Conservation (phyloP, 1,140 invertebrate species). For the Nasonia vitripennis region DNA sequence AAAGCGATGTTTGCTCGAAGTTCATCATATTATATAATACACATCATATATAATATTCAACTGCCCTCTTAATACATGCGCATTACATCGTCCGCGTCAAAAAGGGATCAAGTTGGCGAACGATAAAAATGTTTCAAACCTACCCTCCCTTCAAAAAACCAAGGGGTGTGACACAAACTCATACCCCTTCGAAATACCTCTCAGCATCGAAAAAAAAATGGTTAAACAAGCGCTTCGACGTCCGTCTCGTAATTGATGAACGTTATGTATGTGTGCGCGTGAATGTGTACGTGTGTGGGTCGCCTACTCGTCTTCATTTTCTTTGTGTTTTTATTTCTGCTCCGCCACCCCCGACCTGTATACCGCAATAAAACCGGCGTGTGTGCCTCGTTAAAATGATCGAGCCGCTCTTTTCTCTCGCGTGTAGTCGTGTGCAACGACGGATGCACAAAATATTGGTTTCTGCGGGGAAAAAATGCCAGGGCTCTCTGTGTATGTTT, state of each 20-base stretch:
- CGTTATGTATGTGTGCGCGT: not conserved
- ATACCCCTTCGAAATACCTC: not conserved
- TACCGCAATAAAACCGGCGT: not conserved
- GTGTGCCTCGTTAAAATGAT: constrained; percentile 20
- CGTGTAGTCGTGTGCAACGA: not conserved
- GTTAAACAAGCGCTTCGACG: not conserved
- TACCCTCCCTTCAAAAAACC: not conserved
- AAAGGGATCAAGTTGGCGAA: constrained; percentile 40
- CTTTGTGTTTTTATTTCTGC: constrained; percentile 26
- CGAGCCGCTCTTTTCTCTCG: not conserved
- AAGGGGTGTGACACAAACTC: not conserved
- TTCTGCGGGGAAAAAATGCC: constrained; percentile 13
- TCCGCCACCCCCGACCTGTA: not conserved
- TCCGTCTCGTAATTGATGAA: constrained; percentile 31
- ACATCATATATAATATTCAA: too few species aligned
- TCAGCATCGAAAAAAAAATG: constrained; percentile 6
- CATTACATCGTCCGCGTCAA: constrained; percentile 8
- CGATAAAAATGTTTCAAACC: constrained; percentile 18
- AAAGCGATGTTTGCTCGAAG: constrained; percentile 18
- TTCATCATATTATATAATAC: not conserved
- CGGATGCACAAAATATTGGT: constrained; percentile 32
- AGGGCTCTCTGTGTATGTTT: not conserved
- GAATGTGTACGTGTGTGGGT: not conserved
- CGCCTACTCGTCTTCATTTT: not conserved
- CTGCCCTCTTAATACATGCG: not conserved